Percentiles rank a stretch among this genome's conserved stretches.
Evolutionary conservation across 2,113 vertebrate genomes (phyloP).

Genomic region (Lucifuga dentata): DNA sequence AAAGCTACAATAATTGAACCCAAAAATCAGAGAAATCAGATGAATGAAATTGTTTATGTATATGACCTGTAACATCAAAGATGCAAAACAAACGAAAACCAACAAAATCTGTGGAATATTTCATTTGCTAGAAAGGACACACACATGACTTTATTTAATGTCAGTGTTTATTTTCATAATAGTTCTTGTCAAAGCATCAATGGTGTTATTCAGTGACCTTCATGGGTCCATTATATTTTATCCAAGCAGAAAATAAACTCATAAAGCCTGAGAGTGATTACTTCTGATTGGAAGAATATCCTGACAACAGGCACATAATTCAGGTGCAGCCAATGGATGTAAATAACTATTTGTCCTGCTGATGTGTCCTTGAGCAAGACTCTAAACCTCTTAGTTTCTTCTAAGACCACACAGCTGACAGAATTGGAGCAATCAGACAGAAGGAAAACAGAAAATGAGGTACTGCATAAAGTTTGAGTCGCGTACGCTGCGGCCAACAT

Average conservation of each 20-base stretch:
- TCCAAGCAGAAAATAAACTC: constrained; percentile 45
- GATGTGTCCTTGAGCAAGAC: constrained; percentile 16
- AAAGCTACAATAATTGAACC: no score
- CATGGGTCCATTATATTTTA: constrained; percentile 9
- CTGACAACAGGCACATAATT: neutral
- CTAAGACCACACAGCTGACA: neutral
- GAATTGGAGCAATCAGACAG: neutral
- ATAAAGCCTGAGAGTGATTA: constrained; percentile 14
- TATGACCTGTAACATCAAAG: no score
- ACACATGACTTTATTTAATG: constrained; percentile 4
- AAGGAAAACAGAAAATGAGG: constrained; percentile 23
- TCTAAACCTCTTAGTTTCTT: no score
- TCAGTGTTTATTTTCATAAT: constrained; percentile 40
- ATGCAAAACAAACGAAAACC: neutral
- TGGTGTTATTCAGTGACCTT: constrained; percentile 40
- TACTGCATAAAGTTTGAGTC: constrained; percentile 19
- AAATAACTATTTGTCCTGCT: neutral
- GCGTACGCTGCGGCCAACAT: constrained; percentile 12
- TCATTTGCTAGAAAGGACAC: no score
- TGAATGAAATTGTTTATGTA: no score
- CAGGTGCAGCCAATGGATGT: constrained; percentile 2
- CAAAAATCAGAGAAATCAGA: no score
- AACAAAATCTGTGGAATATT: no score
- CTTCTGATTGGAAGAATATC: constrained; percentile 27
- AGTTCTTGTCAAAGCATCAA: constrained; percentile 31